A percentile compares a stretch with the other conserved stretches of the same genome.
phyloP scores from a whole-genome alignment of 2,797 vertebrate species.

The Setipinna tenuifilis region DNA sequence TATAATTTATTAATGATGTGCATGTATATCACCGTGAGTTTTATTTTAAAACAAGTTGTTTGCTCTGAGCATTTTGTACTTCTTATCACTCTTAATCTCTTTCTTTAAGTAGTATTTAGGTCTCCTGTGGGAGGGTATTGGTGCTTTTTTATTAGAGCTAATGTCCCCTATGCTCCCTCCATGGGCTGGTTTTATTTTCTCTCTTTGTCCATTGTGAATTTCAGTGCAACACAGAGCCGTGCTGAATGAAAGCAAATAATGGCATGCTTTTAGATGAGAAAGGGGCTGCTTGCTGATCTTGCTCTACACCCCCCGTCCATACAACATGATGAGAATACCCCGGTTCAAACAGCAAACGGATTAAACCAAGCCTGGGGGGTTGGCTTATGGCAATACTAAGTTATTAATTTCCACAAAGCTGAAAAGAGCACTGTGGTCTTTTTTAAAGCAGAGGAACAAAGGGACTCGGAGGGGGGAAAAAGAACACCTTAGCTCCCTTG shows the following conservation, averaged over 20 bases:
- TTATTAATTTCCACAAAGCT: conserved; percentile 54
- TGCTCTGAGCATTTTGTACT: neutral
- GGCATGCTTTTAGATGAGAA: conserved; percentile 45
- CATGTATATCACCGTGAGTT: neutral
- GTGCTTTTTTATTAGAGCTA: conserved; percentile 7
- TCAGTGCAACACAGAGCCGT: conserved; percentile 42
- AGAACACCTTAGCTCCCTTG: conserved; percentile 31
- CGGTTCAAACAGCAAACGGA: conserved; percentile 42
- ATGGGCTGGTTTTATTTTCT: conserved; percentile 30
- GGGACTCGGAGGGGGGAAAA: neutral
- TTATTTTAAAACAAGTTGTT: neutral
- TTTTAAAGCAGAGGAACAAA: conserved; percentile 35
- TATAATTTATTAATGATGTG: conserved; percentile 5
- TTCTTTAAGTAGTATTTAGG: conserved; percentile 35
- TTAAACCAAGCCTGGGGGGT: conserved; percentile 53
- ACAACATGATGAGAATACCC: conserved; percentile 40
- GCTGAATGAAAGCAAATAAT: conserved; percentile 41
- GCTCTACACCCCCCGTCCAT: conserved; percentile 22
- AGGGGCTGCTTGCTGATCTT: conserved; percentile 45
- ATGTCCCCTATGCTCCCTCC: conserved; percentile 31
- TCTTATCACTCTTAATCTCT: neutral
- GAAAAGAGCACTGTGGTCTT: conserved; percentile 49
- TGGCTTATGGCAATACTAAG: conserved; percentile 57
- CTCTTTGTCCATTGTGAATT: conserved; percentile 43
- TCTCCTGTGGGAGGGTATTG: conserved; percentile 28